phyloP scores from a whole-genome alignment of 1,140 invertebrate species.

The Neodiprion fabricii region DNA sequence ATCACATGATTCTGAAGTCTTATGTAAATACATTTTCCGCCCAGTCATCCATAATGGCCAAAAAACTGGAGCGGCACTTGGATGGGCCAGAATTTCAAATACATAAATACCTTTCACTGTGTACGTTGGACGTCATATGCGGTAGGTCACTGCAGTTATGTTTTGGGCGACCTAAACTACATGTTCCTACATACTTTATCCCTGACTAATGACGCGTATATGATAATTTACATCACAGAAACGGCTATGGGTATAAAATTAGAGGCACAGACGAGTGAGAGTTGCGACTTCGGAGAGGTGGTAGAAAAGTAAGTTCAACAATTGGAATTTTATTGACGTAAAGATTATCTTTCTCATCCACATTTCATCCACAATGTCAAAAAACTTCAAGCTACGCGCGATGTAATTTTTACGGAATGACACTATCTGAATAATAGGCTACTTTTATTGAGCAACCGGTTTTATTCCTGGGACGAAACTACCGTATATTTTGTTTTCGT shows the following conservation, averaged over 20 bases:
- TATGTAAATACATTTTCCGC: constrained; percentile 28
- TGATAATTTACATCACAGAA: constrained; percentile 18
- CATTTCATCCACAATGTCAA: too few species aligned
- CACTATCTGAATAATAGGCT: too few species aligned
- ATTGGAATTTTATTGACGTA: neutral
- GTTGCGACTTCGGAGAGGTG: neutral
- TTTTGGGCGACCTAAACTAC: neutral
- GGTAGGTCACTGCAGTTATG: constrained; percentile 15
- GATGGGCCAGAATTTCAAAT: constrained; percentile 27
- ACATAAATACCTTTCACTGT: constrained; percentile 16
- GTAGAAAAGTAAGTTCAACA: neutral
- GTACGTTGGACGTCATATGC: constrained; percentile 27
- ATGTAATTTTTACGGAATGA: too few species aligned
- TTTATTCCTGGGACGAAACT: too few species aligned
- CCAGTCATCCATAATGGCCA: constrained; percentile 20
- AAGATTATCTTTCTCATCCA: too few species aligned
- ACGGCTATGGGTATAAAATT: constrained; percentile 28
- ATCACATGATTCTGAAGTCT: constrained; percentile 28
- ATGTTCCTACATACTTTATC: neutral
- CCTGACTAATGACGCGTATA: neutral
- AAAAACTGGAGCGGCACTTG: constrained; percentile 22
- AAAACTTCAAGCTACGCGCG: too few species aligned
- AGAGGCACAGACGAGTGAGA: constrained; percentile 16
- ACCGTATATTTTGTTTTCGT: too few species aligned
- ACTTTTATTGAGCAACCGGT: too few species aligned